Base-by-base conservation (phyloP, 2,797 vertebrate species). In the Psittacula echo region DNA sequence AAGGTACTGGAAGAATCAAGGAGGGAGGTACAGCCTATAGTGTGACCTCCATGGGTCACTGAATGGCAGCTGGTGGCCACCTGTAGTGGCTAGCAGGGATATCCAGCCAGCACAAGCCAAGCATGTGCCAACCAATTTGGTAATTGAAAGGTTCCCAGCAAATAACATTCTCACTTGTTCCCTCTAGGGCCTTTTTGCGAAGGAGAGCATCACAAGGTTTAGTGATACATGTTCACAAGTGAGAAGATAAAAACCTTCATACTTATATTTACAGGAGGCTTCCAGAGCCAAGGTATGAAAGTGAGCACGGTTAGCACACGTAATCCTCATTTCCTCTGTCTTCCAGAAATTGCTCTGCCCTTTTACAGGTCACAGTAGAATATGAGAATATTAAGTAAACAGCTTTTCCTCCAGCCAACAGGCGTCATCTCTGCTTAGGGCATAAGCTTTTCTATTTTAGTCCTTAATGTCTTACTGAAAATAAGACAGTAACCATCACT, bases 11-110 rank as follows among this genome's bases (percentile, higher is more conserved):
- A 60, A 30, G 32, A 85, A 45, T 34, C 30, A 23, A 71, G 41
- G 27, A 75, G 8, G n/a, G 13, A 72, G 27, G 16, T 2, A 1
- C 29, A 72, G 21, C 1, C 1, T 1, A 4, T 21, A 24, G 7
- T 10, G 17, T 14, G 62, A 73, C 10, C 54, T 74, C 44, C 37
- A 24, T 0, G 19, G 30, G 44, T 34, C 65, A 44, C 44, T 5
- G 15, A 51, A 83, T 78, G 22, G 58, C 34, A 68, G 3, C 37
- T 0, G 0, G 4, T 39, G 42, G 20, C 39, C 68, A 74, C 24
- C 17, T 58, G 6, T 61, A 56, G 48, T 24, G 42, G 37, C 51
- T 48, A 27, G 66, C 29, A 61, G 26, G 21, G 42, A 9, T 56
- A 56, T 39, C 20, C 45, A 91, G 23, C 26, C 42, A 87, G 29